Conservation (phyloP, 2,113 vertebrate species). For the Heteronetta atricapilla region DNA sequence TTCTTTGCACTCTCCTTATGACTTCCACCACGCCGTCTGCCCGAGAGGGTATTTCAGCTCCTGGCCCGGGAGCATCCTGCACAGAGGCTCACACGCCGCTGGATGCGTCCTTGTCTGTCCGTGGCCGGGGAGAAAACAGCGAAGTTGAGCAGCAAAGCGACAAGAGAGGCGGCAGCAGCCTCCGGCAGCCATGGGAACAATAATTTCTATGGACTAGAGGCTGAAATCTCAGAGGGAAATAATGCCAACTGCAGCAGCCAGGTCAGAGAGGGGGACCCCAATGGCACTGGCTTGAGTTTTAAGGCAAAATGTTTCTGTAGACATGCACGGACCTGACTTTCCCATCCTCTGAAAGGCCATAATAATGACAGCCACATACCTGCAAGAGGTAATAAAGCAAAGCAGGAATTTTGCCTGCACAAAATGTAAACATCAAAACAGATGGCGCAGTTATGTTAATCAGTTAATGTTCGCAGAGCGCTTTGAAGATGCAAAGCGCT, state of each 20-base stretch:
- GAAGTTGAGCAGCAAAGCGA: neutral
- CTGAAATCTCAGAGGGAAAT: constrained; percentile 48
- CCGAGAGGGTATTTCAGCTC: neutral
- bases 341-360: constrained; percentile 26
- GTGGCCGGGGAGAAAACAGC: neutral
- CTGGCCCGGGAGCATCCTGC: neutral
- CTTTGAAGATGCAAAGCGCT: constrained; percentile 60
- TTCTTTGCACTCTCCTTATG: neutral
- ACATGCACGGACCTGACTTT: constrained; percentile 28
- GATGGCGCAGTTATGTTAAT: constrained; percentile 68
- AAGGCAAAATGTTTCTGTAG: constrained; percentile 33
- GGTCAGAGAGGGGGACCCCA: neutral
- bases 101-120: neutral
- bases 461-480: constrained; percentile 42
- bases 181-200: neutral
- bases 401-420: constrained; percentile 56
- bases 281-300: constrained; percentile 41
- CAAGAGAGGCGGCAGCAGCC: constrained; percentile 30
- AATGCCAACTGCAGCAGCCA: neutral
- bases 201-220: constrained; percentile 7
- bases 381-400: constrained; percentile 58
- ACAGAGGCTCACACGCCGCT: neutral
- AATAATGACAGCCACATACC: constrained; percentile 63
- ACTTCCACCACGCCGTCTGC: neutral
- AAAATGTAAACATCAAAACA: constrained; percentile 69